Conservation (phyloP, 2,888 invertebrate genomes). For the Eristalis intricaria region DNA sequence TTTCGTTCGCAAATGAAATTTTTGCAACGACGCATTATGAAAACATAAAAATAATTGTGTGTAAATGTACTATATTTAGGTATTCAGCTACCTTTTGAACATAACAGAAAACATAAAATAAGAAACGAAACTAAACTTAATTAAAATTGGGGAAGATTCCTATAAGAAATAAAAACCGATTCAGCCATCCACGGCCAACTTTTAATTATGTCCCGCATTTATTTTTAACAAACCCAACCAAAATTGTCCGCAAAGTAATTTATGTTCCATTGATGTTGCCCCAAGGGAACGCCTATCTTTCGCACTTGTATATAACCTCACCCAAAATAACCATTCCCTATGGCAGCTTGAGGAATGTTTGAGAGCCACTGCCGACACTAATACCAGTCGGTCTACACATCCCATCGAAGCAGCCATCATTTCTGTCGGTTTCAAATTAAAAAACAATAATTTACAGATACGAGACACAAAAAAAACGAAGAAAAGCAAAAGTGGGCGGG, state of each 20-base stretch:
- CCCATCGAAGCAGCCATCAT: constrained; percentile 54
- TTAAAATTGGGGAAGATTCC: background rate
- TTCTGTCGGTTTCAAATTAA: constrained; percentile 58
- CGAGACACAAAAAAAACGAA: background rate
- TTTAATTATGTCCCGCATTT: constrained; percentile 48
- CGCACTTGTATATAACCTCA: constrained; percentile 28
- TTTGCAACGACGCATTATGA: no score
- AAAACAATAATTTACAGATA: constrained; percentile 64
- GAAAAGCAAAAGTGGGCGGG: constrained; percentile 57
- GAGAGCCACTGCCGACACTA: constrained; percentile 33
- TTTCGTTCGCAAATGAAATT: no score
- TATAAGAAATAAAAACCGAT: background rate
- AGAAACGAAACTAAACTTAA: background rate
- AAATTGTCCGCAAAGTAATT: constrained; percentile 56
- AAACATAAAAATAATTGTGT: background rate
- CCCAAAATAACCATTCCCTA: constrained; percentile 44
- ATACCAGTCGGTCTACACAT: constrained; percentile 28
- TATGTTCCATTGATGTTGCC: constrained; percentile 52
- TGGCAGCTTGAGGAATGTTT: constrained; percentile 26
- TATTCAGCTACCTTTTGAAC: no score
- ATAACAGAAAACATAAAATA: no score
- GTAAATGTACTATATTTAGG: background rate
- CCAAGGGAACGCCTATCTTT: constrained; percentile 69
- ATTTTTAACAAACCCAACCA: constrained; percentile 33
- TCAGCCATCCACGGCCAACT: constrained; percentile 35